Conservation (phyloP, 2,113 vertebrate species). For the Stegastes partitus region DNA sequence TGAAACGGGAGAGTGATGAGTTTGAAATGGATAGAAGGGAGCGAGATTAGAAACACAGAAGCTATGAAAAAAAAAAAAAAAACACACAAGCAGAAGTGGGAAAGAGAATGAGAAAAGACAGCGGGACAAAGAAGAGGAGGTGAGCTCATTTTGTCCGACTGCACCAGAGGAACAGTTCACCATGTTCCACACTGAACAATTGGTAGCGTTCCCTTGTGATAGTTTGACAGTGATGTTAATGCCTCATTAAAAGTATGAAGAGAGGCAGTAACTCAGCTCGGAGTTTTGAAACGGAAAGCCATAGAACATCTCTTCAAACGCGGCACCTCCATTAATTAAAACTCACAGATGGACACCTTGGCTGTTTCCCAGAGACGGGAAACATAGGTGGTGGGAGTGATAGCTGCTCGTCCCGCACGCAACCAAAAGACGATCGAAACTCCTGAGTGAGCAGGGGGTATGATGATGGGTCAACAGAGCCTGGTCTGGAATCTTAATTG, state of each 20-base stretch:
- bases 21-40: conserved; percentile 45
- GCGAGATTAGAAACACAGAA: conserved; percentile 1
- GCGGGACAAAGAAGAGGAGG: conserved; percentile 34
- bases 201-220: conserved; percentile 51
- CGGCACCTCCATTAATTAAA: conserved; percentile 61
- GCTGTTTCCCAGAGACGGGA: conserved; percentile 42
- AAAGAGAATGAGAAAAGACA: conserved; percentile 57
- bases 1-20: conserved; percentile 42
- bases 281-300: conserved; percentile 57
- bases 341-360: conserved; percentile 64
- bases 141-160: conserved; percentile 58
- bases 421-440: conserved; percentile 28
- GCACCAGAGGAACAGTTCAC: conserved; percentile 52
- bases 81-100: not conserved
- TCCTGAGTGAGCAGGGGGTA: conserved; percentile 11
- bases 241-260: conserved; percentile 71
- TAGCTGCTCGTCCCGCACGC: conserved; percentile 16
- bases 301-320: conserved; percentile 51
- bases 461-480: conserved; percentile 9
- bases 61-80: not conserved
- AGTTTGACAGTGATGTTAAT: conserved; percentile 70
- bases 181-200: conserved; percentile 55
- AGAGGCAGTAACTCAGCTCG: conserved; percentile 38
- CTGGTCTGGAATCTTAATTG: conserved; percentile 44
- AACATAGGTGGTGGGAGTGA: conserved; percentile 13